Evolutionary conservation across 2,113 vertebrate species (phyloP).

Genomic region (Osmerus eperlanus): DNA sequence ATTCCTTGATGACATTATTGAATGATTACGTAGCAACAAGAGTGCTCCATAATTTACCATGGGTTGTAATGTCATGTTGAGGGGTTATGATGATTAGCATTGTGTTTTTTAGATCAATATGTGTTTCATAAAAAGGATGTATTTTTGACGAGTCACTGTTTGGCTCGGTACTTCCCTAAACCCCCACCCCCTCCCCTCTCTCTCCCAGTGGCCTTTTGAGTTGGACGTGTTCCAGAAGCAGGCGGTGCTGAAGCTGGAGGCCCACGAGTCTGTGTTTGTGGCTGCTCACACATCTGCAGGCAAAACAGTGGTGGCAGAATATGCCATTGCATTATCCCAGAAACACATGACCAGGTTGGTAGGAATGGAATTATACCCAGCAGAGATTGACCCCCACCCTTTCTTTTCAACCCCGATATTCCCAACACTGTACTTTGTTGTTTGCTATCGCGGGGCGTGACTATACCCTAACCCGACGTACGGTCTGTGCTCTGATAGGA

Average conservation of each 20-base stretch:
- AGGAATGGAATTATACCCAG: neutral
- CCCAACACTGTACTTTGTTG: too few relatives aligned
- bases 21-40: too few relatives aligned
- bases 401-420: too few relatives aligned
- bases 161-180: neutral
- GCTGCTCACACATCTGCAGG: conserved; percentile 89
- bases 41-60: too few relatives aligned
- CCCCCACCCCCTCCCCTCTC: neutral
- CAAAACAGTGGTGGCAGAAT: conserved; percentile 91
- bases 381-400: neutral
- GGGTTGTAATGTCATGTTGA: too few relatives aligned
- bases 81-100: too few relatives aligned
- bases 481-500: conserved; percentile 61
- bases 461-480: neutral
- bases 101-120: too few relatives aligned
- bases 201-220: conserved; percentile 84
- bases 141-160: neutral
- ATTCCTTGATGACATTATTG: too few relatives aligned
- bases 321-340: conserved; percentile 88
- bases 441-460: too few relatives aligned
- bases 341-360: conserved; percentile 90
- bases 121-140: too few relatives aligned
- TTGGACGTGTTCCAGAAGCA: conserved; percentile 91
- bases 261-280: conserved; percentile 84
- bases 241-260: conserved; percentile 83